Evolutionary conservation across 1,140 invertebrate species (phyloP).

Genomic region (Centruroides vittatus): DNA sequence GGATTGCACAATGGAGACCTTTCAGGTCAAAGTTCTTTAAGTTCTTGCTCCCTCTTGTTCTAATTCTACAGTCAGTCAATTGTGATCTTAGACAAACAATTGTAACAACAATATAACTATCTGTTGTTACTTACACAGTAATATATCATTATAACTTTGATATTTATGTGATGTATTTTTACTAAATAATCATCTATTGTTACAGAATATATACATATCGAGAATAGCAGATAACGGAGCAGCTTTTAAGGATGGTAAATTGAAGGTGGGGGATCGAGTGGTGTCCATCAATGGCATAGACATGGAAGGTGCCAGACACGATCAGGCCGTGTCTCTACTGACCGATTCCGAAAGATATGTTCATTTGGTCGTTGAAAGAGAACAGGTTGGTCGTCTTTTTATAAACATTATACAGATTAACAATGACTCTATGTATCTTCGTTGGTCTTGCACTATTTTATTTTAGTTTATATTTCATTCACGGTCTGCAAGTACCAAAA

Average conservation of each 20-base stretch:
- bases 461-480: background rate
- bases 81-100: too few species aligned
- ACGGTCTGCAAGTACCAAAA: background rate
- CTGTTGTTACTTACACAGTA: too few species aligned
- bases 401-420: too few species aligned
- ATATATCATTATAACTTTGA: too few species aligned
- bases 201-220: slow-evolving; percentile 77
- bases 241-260: slow-evolving; percentile 80
- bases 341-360: slow-evolving; percentile 79
- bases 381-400: background rate
- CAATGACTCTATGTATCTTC: too few species aligned
- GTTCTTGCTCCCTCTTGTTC: too few species aligned
- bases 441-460: background rate
- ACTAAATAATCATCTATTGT: background rate
- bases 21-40: too few species aligned
- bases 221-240: slow-evolving; percentile 81
- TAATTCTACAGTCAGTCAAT: too few species aligned
- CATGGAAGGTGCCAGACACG: slow-evolving; percentile 75
- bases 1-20: too few species aligned
- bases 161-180: background rate
- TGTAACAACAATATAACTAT: too few species aligned
- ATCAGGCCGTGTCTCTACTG: slow-evolving; percentile 77
- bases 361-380: slow-evolving; percentile 49
- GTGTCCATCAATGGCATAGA: slow-evolving; percentile 91
- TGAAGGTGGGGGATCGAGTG: slow-evolving; percentile 85